Base-by-base conservation (phyloP, 2,888 invertebrate genomes). In the Tinea trinotella region DNA sequence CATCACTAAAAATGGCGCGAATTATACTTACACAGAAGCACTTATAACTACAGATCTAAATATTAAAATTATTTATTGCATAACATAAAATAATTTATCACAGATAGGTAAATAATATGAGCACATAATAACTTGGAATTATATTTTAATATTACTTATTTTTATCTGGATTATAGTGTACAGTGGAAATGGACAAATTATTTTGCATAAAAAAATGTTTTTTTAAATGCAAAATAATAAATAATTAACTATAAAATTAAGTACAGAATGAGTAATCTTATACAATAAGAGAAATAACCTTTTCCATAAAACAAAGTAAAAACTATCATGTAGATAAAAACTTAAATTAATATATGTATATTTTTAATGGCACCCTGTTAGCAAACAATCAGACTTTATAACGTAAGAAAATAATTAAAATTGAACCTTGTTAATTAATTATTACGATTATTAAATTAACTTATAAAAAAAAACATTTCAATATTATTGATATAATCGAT, bases 61-160 rank as follows among this genome's bases (percentile, higher is more conserved):
- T 30, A 30, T 30, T 30, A 30, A 10, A 4, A 30, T 30, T 30
- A 30, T 10, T 30, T 30, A 30, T 30, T 30, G 30, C 30, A n/a
- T 30, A 40, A 40, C 6, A 40, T 40, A 78, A 79, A 70, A 66
- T 72, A 79, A 75, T 68, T 71, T 83, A 83, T 84, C 83, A 84
- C 83, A 84, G 83, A 83, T 74, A 74, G 64, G 65, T 68, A 71
- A 71, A 67, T n/a, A 35, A 66, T 58, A 64, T 70, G 74, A 76
- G 71, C 69, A 65, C 64, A 60, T 40, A 46, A 13, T 12, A 50
- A 36, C 17, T n/a, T n/a, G n/a, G n/a, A n/a, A n/a, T n/a, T n/a
- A n/a, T n/a, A n/a, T n/a, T n/a, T n/a, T n/a, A n/a, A n/a, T n/a
- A n/a, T n/a, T n/a, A n/a, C n/a, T n/a, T n/a, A n/a, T n/a, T n/a